Evolutionary conservation across 2,113 vertebrate genomes (phyloP).

Genomic region (Neolamprologus sp.): DNA sequence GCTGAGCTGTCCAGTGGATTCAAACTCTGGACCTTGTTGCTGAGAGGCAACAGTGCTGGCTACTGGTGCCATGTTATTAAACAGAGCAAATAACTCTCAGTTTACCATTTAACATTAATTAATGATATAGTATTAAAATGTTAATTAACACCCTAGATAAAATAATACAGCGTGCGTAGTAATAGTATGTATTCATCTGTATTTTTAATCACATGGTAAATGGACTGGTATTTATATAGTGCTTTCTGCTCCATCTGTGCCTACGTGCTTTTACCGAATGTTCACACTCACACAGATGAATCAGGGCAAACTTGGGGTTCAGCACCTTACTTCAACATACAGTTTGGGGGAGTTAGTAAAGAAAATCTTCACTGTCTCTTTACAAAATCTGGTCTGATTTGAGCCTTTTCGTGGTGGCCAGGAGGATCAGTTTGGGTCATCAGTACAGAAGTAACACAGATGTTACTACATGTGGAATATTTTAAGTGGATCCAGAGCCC

Average conservation of each 20-base stretch:
- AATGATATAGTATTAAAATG: neutral
- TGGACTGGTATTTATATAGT: neutral
- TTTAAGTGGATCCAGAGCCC: slow-evolving; percentile 30
- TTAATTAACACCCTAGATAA: neutral
- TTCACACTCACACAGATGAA: neutral
- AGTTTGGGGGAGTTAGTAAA: neutral
- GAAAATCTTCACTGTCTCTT: neutral
- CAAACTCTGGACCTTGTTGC: neutral
- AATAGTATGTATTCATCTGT: neutral
- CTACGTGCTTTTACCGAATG: neutral
- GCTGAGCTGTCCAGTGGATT: neutral
- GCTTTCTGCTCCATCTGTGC: neutral
- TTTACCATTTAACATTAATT: neutral
- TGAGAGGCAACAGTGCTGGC: neutral
- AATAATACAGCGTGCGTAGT: neutral
- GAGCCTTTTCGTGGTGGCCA: neutral
- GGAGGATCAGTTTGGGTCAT: slow-evolving; percentile 5
- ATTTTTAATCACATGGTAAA: neutral
- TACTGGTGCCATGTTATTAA: neutral
- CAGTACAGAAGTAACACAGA: slow-evolving; percentile 8
- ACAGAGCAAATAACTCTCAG: neutral
- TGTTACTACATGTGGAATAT: slow-evolving; percentile 32
- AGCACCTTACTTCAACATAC: neutral
- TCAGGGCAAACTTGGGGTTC: neutral
- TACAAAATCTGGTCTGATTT: neutral